These are phyloP conservation scores for Apocrypta bakeri DNA, from an alignment of 1,140 invertebrate genomes.

Conservation along the genomic window DNA sequence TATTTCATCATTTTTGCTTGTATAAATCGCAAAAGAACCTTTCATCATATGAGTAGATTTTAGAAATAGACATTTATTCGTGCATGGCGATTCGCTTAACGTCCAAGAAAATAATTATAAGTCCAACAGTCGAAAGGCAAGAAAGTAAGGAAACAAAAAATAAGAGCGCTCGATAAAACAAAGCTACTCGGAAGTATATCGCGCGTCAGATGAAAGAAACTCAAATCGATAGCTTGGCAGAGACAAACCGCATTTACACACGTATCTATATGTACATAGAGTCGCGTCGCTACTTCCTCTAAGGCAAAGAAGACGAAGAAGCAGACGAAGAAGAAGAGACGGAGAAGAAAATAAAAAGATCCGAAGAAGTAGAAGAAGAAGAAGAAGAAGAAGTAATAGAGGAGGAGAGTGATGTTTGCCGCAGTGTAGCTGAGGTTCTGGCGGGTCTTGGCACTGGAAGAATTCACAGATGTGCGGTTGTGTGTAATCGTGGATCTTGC, in stretches of 20 bases:
- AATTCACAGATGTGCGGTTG: conserved; percentile 74
- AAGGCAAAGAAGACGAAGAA: neutral
- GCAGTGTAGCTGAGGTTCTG: conserved; percentile 59
- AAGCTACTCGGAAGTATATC: neutral
- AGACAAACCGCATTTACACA: neutral
- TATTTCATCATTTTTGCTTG: no score
- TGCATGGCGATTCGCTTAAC: neutral
- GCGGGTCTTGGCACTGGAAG: conserved; percentile 76
- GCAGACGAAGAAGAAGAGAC: neutral
- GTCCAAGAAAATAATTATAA: neutral
- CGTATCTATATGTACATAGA: neutral
- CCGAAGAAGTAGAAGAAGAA: conserved; percentile 1
- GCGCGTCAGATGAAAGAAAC: neutral
- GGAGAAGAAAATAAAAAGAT: no score
- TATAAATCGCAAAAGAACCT: no score
- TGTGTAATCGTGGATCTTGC: conserved; percentile 75
- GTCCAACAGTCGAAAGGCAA: neutral
- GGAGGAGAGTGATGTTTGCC: neutral
- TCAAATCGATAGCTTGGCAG: neutral
- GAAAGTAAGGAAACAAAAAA: neutral
- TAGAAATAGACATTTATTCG: no score
- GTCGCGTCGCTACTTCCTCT: neutral
- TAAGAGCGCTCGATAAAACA: neutral
- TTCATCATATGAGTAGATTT: no score
- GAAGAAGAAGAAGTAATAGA: neutral